These are phyloP conservation scores for Rhagium mordax DNA, from an alignment of 2,888 invertebrate species.

Conservation along the genomic window DNA sequence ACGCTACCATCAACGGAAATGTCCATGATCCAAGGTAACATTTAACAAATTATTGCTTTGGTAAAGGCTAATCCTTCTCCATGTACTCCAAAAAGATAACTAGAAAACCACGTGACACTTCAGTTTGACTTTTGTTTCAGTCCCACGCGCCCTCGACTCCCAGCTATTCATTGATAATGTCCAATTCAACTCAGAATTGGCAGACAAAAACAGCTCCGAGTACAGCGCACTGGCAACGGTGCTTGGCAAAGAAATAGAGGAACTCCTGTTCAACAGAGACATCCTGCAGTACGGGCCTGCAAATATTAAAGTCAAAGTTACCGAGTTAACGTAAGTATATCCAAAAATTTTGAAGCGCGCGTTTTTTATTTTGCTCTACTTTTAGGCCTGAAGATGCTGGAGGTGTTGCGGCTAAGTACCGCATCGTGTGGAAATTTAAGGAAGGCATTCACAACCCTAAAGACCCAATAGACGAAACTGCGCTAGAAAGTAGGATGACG, in stretches of 20 bases:
- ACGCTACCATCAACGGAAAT: conserved; percentile 70
- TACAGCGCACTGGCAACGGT: conserved; percentile 75
- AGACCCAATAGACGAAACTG: conserved; percentile 71
- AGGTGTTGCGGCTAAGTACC: conserved; percentile 77
- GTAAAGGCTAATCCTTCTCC: too few species aligned
- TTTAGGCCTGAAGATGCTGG: conserved; percentile 79
- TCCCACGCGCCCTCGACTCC: conserved; percentile 81
- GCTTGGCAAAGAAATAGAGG: conserved; percentile 76
- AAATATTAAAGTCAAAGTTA: conserved; percentile 75
- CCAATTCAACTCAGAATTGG: conserved; percentile 75
- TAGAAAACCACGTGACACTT: background rate
- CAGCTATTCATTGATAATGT: conserved; percentile 79
- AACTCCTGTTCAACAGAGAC: conserved; percentile 73
- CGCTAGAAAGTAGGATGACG: conserved; percentile 71
- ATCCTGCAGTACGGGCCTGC: conserved; percentile 72
- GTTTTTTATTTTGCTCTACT: too few species aligned
- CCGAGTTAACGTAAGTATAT: conserved; percentile 75
- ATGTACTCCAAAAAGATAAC: too few species aligned
- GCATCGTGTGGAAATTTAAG: conserved; percentile 78
- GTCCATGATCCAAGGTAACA: conserved; percentile 73
- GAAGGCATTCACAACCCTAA: conserved; percentile 68
- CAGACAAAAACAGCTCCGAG: conserved; percentile 75
- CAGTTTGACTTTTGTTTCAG: conserved; percentile 64
- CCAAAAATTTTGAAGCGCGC: too few species aligned
- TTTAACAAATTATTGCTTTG: too few species aligned